Evolutionary conservation across 2,113 vertebrate genomes (phyloP).

Genomic region (Atherinomorus stipes): DNA sequence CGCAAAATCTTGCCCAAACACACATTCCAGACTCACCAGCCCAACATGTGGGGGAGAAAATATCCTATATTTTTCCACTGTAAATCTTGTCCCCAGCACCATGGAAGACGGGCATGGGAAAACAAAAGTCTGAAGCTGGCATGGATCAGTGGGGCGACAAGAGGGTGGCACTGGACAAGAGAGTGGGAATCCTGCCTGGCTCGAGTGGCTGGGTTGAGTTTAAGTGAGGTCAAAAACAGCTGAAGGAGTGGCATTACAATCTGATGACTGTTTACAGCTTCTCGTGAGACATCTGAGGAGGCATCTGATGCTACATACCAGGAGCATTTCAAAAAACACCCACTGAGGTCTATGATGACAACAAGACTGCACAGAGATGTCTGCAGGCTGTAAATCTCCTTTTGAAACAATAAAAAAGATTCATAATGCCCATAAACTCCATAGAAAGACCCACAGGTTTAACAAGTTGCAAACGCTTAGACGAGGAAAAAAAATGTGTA

Average conservation of each 20-base stretch:
- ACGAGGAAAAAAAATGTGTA: conserved; percentile 15
- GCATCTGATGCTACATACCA: conserved; percentile 7
- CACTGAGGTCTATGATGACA: conserved; percentile 10
- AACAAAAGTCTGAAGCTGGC: conserved; percentile 65
- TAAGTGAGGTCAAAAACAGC: conserved; percentile 66
- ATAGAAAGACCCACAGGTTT: conserved; percentile 35
- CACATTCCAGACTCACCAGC: conserved; percentile 80
- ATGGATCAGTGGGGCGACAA: conserved; percentile 47
- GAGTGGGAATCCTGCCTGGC: conserved; percentile 37
- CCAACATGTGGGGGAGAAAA: conserved; percentile 69
- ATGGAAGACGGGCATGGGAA: conserved; percentile 46
- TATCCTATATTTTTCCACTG: conserved; percentile 81
- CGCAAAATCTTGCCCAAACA: conserved; percentile 75
- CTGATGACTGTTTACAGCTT: conserved; percentile 46
- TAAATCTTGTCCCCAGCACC: conserved; percentile 72
- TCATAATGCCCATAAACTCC: conserved; percentile 29
- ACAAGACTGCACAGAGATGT: conserved; percentile 22
- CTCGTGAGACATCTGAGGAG: conserved; percentile 16
- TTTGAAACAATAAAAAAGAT: conserved; percentile 32
- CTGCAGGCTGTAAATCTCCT: conserved; percentile 25
- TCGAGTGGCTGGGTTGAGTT: conserved; percentile 53
- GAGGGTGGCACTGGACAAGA: conserved; percentile 32
- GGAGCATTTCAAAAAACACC: conserved; percentile 22
- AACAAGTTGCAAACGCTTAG: conserved; percentile 48
- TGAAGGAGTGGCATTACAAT: conserved; percentile 44